Base-by-base conservation (phyloP, 2,113 vertebrate species). In the Tyrannus savana region DNA sequence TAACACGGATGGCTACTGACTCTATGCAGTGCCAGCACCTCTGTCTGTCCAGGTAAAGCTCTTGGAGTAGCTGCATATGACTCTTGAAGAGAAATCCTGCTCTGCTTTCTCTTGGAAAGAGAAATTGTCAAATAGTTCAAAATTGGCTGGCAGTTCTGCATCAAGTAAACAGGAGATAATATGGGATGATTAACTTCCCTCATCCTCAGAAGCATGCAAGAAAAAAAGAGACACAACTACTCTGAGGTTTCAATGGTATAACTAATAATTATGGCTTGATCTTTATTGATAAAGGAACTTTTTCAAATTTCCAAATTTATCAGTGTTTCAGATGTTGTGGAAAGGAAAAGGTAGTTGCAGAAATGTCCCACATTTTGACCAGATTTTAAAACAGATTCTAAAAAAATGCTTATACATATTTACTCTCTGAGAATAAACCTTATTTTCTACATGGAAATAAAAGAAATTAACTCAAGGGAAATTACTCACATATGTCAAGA, bases 401-500 rank as follows among this genome's bases (percentile, higher is more conserved):
- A 82, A 74, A 74, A 76, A 62, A 55, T 7, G 12, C 4, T 69
- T 90, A 37, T 66, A 2, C 1, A 1, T 91, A 39, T 87, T 91
- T 90, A n/a, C 9, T 77, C 8, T 78, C 50, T 69, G 39, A 90
- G 63, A 73, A 74, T 88, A 62, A 91, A 46, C 19, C 8, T 75
- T 87, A 31, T 91, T 90, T 89, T 95, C 71, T 87, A 71, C 12
- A 28, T 52, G 27, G 39, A 31, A 94, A 56, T 74, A 88, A 85
- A 60, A 94, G 49, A 93, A 89, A 86, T 67, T 6, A 91, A 88
- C 41, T 87, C 39, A 80, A 59, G n/a, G 82, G 59, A 94, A 95
- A 93, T 96, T 86, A 71, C 10, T 88, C 50, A 79, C 94, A 88
- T 77, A 69, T 91, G 72, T 91, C 50, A 86, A 74, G 64, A 86